Percentiles rank a stretch among this genome's conserved stretches.
These are phyloP conservation scores for Neelides sp. DNA, from an alignment of 1,140 invertebrate species.

Conservation along the genomic window DNA sequence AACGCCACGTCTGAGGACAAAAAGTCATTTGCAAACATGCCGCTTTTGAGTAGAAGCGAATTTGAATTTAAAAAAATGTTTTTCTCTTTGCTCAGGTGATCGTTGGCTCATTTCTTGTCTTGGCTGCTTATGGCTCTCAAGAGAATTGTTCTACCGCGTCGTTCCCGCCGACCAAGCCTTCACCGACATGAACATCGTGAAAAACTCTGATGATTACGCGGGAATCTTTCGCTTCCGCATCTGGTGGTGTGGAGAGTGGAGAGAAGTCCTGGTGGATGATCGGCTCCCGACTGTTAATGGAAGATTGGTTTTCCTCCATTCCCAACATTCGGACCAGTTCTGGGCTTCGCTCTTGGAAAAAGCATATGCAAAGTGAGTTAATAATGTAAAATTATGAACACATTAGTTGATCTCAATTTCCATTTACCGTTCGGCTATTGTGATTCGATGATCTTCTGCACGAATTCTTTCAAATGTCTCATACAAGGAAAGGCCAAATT, in stretches of 20 bases:
- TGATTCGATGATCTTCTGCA: too few species aligned
- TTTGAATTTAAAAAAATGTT: neutral
- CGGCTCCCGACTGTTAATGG: slow-evolving; percentile 84
- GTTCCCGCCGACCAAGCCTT: slow-evolving; percentile 89
- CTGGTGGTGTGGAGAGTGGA: slow-evolving; percentile 94
- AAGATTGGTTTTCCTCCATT: slow-evolving; percentile 81
- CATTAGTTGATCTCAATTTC: too few species aligned
- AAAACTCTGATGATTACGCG: slow-evolving; percentile 44
- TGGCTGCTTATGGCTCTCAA: slow-evolving; percentile 66
- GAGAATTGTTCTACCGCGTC: slow-evolving; percentile 85
- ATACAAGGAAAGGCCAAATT: too few species aligned
- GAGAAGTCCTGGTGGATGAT: slow-evolving; percentile 91
- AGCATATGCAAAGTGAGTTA: slow-evolving; percentile 89
- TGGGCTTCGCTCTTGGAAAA: slow-evolving; percentile 95
- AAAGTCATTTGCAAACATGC: too few species aligned
- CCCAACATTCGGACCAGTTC: slow-evolving; percentile 71
- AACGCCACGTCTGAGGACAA: too few species aligned
- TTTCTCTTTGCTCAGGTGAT: slow-evolving; percentile 52
- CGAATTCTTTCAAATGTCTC: too few species aligned
- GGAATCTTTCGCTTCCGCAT: slow-evolving; percentile 85
- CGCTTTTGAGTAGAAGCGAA: too few species aligned
- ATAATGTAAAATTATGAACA: too few species aligned
- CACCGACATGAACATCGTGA: slow-evolving; percentile 40
- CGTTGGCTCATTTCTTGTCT: slow-evolving; percentile 81
- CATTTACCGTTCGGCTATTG: too few species aligned